Evolutionary conservation across 64 coral and sea anemone species (phyloP), one percentile per base, ranked within the genome.

Genomic region (Stichodactyla helianthus): DNA sequence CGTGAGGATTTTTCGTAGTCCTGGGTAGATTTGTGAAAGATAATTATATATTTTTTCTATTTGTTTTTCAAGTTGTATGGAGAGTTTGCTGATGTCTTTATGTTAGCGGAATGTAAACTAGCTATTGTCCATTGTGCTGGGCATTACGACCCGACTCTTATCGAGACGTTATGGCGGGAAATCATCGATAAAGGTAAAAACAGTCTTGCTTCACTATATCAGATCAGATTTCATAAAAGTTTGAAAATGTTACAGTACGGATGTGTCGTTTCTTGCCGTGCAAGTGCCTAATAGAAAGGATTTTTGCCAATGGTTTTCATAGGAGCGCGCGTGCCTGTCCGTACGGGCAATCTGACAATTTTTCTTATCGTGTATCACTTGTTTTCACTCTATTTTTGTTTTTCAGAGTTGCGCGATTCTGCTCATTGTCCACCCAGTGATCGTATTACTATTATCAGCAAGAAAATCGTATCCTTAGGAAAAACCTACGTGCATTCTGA

Each of bases 41-140:
- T 79, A 56, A 77, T 65, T 14, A 50, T 85, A 44, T 82, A 28
- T 70, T 79, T 7, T 6, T 79, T 17, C 14, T 80, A 27, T 6
- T 65, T 17, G 23, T 85, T 10, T 71, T 77, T 88, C 15, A 31
- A 99, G 97, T 86, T 99, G 35, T 99, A 99, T 85, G 97, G 97
- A 54, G 97, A 99, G 55, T 99, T 95, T 76, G 97, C 97, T 51
- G 97, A 99, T 84, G 44, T 83, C 5, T 99, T 99, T 59, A 77
- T 51, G 35, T 71, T 99, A 68, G 88, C 93, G n/a, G 97, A 99
- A 53, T 99, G 97, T 67, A 99, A 99, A 88, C 91, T 99, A 7
- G 97, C 97, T 50, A 99, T 99, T 10, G 93, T 99, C 44, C 97
- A 99, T 60, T 99, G 97, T 63, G 97, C 97, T 26, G 97, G 97